Percentiles rank a stretch among this genome's conserved stretches.
Evolutionary conservation across 2,797 vertebrate species (phyloP).

Genomic region (Artibeus jamaicensis): DNA sequence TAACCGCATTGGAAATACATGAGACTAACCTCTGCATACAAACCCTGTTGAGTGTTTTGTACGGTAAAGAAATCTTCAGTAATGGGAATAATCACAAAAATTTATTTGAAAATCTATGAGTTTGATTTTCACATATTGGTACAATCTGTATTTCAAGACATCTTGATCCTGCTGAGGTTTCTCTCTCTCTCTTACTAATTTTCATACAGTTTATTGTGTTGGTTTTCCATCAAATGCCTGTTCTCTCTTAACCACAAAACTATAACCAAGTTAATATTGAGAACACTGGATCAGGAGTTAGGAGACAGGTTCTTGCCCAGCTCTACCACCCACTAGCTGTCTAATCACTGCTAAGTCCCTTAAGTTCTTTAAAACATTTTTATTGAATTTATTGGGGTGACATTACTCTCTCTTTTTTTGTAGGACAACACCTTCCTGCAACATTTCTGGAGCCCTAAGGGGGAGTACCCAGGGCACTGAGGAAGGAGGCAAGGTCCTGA

Average conservation of each 20-base stretch:
- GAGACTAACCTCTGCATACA: not conserved
- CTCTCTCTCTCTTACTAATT: not conserved
- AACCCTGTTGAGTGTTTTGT: not conserved
- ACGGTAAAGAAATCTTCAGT: not conserved
- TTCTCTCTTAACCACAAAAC: conserved; percentile 2
- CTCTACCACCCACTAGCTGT: not conserved
- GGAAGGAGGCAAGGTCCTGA: not conserved
- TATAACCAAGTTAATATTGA: not conserved
- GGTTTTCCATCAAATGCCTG: not conserved
- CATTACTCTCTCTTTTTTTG: not conserved
- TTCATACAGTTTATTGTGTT: not conserved
- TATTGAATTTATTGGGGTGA: not conserved
- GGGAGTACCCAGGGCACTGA: not conserved
- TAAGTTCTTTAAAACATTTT: not conserved
- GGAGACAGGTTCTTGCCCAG: not conserved
- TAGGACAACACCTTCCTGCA: not conserved
- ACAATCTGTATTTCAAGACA: not conserved
- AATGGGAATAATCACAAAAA: not conserved
- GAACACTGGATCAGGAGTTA: not conserved
- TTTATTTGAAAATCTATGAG: not conserved
- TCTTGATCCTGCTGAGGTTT: not conserved
- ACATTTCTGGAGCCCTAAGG: not conserved
- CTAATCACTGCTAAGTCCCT: not conserved
- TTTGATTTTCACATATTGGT: not conserved
- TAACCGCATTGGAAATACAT: not conserved